These are phyloP conservation scores for Dicrostonyx torquatus DNA, from an alignment of 2,797 vertebrate species.

Conservation along the genomic window DNA sequence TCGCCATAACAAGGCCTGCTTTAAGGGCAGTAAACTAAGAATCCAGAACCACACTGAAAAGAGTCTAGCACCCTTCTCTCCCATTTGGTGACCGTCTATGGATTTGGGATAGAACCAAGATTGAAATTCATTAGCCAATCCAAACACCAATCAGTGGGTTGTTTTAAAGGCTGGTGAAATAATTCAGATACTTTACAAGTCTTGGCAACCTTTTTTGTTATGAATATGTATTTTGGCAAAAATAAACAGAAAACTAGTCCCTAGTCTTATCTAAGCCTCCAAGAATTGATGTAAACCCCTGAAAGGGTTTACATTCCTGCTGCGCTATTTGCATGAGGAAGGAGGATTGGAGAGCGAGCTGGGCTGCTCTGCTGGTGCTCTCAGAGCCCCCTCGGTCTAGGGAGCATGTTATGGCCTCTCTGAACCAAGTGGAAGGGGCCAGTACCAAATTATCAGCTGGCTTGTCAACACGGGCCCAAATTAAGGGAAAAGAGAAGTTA, in stretches of 20 bases:
- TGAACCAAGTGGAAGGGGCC: conserved; percentile 64
- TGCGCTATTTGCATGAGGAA: conserved; percentile 58
- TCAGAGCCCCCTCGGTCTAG: neutral
- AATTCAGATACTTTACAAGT: conserved; percentile 71
- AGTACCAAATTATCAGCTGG: conserved; percentile 71
- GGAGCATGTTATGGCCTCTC: conserved; percentile 39
- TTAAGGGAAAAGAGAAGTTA: conserved; percentile 19
- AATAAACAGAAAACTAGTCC: conserved; percentile 68
- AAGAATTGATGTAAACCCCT: conserved; percentile 70
- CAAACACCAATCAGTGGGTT: conserved; percentile 67
- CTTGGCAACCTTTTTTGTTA: conserved; percentile 70
- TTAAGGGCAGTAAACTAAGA: neutral
- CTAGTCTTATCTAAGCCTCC: conserved; percentile 63
- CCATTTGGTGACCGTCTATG: conserved; percentile 57
- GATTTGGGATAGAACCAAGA: conserved; percentile 68
- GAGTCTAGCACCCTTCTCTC: conserved; percentile 17
- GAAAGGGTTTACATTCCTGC: conserved; percentile 69
- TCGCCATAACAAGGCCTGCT: too few species aligned
- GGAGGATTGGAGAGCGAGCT: neutral
- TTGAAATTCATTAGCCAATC: conserved; percentile 70
- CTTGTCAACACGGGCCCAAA: conserved; percentile 55
- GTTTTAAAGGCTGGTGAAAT: conserved; percentile 71
- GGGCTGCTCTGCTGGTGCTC: neutral
- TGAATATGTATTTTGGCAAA: conserved; percentile 79
- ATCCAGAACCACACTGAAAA: neutral